Conservation (phyloP, 2,797 vertebrate species). For the Peromyscus nudipes region DNA sequence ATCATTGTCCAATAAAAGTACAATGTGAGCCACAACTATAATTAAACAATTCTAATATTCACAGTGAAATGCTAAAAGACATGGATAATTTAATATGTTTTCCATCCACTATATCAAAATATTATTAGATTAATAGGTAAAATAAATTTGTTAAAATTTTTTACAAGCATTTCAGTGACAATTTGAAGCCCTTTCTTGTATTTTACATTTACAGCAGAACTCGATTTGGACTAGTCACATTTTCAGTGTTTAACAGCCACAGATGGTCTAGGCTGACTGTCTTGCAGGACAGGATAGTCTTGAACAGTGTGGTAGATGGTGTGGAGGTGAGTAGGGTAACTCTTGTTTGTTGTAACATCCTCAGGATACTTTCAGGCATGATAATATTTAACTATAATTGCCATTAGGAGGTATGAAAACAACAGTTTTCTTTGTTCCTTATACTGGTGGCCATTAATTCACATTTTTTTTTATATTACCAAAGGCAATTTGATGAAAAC, state of each 20-base stretch:
- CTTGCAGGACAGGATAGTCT: rapidly evolving
- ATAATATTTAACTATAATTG: not conserved
- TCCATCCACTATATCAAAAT: not conserved
- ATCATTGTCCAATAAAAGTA: not conserved
- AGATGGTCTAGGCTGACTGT: not conserved
- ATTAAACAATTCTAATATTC: not conserved
- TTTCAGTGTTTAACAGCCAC: not conserved
- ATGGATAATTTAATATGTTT: not conserved
- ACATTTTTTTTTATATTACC: not conserved
- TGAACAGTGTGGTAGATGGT: not conserved
- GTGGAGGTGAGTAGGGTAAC: too few species aligned
- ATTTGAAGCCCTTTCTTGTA: not conserved
- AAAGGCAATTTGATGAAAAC: constrained; percentile 22
- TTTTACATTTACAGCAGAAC: not conserved
- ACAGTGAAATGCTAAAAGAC: not conserved
- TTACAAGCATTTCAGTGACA: not conserved
- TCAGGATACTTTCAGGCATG: not conserved
- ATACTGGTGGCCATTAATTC: not conserved
- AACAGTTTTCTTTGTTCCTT: not conserved
- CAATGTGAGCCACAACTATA: not conserved
- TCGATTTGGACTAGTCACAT: not conserved
- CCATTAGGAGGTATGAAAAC: not conserved
- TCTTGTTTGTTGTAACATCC: not conserved
- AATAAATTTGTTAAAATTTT: not conserved
- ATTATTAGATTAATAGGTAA: not conserved